Base-by-base conservation (phyloP, 2,113 vertebrate species). In the Salminus brasiliensis region DNA sequence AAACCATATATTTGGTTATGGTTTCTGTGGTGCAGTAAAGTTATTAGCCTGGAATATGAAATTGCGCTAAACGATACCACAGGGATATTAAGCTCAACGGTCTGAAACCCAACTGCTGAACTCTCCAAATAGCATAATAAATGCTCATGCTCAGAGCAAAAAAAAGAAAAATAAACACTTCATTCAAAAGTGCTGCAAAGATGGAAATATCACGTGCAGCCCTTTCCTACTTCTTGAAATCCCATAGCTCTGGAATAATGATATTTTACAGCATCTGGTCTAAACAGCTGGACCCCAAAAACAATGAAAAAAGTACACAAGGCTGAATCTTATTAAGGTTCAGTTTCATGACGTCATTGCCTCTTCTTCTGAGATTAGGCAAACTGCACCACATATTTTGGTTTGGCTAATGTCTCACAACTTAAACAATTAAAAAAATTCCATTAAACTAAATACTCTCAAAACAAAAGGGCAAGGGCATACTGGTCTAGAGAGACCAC, bases 11-110 rank as follows among this genome's bases (percentile, higher is more conserved):
- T 63, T 81, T 76, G 52, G 76, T 60, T 71, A 72, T 59, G 82
- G 72, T 68, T 74, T 67, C 78, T 83, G 66, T 71, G 65, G 78
- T 39, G 72, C 73, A 69, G 53, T 83, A 69, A 80, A 79, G 76
- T 68, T 77, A 63, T 76, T 75, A 76, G 69, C 67, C 66, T 74
- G 53, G 49, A 72, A 76, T 66, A 62, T 62, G 25, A 65, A 59
- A 36, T 52, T 76, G 63, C 69, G 63, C 71, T 82, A 62, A 71
- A 68, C 71, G 67, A 69, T 69, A 80, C 85, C 62, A 60, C 32
- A 11, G 73, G 72, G 70, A 82, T 77, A 76, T 84, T 69, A 78
- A 43, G 6, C 34, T 47, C 55, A 79, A 84, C 77, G 76, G 79
- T 67, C 52, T 83, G 74, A 71, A 83, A 79, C 68, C 67, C 72